A percentile compares a stretch with the other conserved stretches of the same genome.
Conservation (phyloP, 2,888 invertebrate species). For the Biston betularia region DNA sequence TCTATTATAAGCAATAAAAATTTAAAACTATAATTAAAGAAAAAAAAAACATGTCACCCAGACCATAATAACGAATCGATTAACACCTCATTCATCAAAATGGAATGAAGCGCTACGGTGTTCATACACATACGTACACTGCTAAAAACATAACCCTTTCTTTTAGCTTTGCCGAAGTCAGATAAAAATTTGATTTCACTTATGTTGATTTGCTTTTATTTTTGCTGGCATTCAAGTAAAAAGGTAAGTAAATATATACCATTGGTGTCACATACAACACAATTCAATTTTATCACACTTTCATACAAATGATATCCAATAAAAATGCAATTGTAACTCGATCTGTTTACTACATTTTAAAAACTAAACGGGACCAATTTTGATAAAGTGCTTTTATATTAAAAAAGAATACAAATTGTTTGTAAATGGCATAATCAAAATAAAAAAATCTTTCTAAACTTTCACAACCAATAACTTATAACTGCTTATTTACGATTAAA, state of each 20-base stretch:
- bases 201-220: no score
- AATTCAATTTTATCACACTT: not conserved
- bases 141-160: no score
- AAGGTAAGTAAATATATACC: not conserved
- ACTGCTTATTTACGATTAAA: constrained; percentile 12
- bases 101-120: not conserved
- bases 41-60: no score
- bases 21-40: no score
- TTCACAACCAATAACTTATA: not conserved
- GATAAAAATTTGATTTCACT: no score
- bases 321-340: not conserved
- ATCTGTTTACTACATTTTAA: no score
- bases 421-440: not conserved
- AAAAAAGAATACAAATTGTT: not conserved
- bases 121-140: not conserved
- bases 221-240: no score
- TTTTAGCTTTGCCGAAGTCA: no score
- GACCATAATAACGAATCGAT: no score
- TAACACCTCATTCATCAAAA: no score
- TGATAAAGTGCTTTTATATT: no score
- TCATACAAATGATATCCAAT: not conserved
- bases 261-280: not conserved
- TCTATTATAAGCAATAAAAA: not conserved
- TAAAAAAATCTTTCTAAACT: not conserved
- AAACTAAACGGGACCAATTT: no score